These are phyloP conservation scores for Gavialis gangeticus DNA, from an alignment of 2,113 vertebrate genomes.

Conservation along the genomic window DNA sequence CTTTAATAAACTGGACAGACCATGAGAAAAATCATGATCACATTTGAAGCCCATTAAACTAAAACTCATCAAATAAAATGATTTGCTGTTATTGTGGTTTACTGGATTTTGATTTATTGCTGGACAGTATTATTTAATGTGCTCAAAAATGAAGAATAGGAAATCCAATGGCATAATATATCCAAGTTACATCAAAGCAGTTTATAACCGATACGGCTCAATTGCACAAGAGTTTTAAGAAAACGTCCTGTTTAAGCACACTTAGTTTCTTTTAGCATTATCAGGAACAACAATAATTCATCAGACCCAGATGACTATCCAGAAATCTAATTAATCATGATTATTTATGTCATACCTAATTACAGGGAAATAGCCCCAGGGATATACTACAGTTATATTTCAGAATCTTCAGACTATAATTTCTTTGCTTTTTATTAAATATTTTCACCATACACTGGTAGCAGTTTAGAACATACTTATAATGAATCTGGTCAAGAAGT, in stretches of 20 bases:
- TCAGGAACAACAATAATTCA: slow-evolving; percentile 62
- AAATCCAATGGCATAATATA: slow-evolving; percentile 21
- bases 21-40: not conserved
- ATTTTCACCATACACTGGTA: slow-evolving; percentile 50
- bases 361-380: slow-evolving; percentile 57
- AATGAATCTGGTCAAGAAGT: slow-evolving; percentile 37
- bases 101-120: slow-evolving; percentile 41
- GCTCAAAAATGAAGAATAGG: slow-evolving; percentile 42
- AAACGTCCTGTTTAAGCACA: slow-evolving; percentile 44
- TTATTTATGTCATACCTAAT: slow-evolving; percentile 73
- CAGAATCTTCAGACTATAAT: slow-evolving; percentile 71
- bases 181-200: slow-evolving; percentile 50
- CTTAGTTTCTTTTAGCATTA: slow-evolving; percentile 35
- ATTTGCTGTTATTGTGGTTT: slow-evolving; percentile 33
- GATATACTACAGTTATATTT: slow-evolving; percentile 59
- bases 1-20: not conserved
- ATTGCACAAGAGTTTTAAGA: slow-evolving; percentile 40
- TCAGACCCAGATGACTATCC: slow-evolving; percentile 61
- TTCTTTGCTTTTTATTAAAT: slow-evolving; percentile 68
- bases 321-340: slow-evolving; percentile 67
- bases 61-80: slow-evolving; percentile 32
- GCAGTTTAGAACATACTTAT: slow-evolving; percentile 43
- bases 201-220: slow-evolving; percentile 20
- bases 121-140: slow-evolving; percentile 40
- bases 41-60: slow-evolving; percentile 32